Percentiles rank a stretch among this genome's conserved stretches.
Evolutionary conservation across 2,113 vertebrate genomes (phyloP).

Genomic region (Haliaeetus leucogaster): DNA sequence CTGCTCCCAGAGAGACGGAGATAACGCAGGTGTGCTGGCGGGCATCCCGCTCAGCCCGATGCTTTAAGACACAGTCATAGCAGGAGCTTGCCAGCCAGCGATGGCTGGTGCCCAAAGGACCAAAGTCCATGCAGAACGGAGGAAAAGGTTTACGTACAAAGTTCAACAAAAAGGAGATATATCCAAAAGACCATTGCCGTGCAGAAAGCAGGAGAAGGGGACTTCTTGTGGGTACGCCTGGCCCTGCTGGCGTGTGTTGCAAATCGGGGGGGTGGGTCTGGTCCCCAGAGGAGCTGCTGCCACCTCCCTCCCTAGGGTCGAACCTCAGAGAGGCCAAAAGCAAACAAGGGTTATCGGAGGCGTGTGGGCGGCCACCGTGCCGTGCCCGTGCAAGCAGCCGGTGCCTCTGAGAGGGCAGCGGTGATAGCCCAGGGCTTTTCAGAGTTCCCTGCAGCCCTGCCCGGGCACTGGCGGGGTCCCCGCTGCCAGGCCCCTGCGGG

Average conservation of each 20-base stretch:
- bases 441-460: background rate
- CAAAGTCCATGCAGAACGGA: background rate
- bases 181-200: background rate
- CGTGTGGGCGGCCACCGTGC: accelerated
- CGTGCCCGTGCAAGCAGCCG: background rate
- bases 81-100: background rate
- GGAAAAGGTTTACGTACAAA: background rate
- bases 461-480: accelerated
- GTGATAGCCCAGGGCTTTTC: background rate
- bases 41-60: accelerated
- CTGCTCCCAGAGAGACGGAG: background rate
- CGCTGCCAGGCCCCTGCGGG: accelerated
- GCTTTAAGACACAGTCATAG: background rate
- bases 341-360: background rate
- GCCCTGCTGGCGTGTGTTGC: background rate
- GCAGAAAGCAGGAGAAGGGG: background rate
- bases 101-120: background rate
- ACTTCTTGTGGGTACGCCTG: background rate
- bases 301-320: background rate
- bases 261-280: background rate
- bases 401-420: background rate
- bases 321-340: background rate
- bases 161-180: background rate
- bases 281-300: background rate
- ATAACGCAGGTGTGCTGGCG: background rate